A percentile compares a stretch with the other conserved stretches of the same genome.
phyloP scores from a whole-genome alignment of 2,113 vertebrate species.

The Nyctereutes procyonoides region DNA sequence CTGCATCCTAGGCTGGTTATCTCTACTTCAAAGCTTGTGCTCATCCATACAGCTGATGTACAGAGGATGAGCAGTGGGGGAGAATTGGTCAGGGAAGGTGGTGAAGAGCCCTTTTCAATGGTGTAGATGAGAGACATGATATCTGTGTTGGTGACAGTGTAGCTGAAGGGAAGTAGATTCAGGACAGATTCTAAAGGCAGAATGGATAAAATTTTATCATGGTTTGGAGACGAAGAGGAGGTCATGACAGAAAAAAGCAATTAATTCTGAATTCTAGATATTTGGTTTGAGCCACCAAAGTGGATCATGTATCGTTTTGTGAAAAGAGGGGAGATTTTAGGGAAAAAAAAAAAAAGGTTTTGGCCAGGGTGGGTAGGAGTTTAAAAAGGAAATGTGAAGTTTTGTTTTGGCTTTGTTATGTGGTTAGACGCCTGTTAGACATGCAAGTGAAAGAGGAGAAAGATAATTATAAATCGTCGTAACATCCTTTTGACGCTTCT shows the following conservation, averaged over 20 bases:
- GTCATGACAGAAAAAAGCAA: neutral
- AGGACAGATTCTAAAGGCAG: neutral
- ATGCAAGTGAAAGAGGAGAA: neutral
- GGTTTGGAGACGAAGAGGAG: neutral
- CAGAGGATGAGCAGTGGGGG: accelerated
- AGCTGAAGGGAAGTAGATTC: neutral
- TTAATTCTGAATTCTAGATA: neutral
- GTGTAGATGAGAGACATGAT: neutral
- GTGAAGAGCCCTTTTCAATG: neutral
- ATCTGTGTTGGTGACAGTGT: neutral
- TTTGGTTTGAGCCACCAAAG: neutral
- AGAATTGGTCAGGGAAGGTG: neutral
- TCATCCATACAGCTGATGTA: neutral
- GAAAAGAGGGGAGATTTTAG: neutral
- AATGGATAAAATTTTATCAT: neutral
- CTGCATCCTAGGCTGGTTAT: too few species aligned
- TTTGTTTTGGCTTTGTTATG: neutral
- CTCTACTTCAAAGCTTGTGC: neutral
- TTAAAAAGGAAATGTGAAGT: neutral
- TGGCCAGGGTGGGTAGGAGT: neutral
- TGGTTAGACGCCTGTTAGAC: neutral
- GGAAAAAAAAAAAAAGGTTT: neutral
- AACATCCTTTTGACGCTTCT: neutral
- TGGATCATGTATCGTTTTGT: neutral
- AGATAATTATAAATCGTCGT: neutral